Conservation (phyloP, 1,140 invertebrate species). For the Drosophila nannoptera region DNA sequence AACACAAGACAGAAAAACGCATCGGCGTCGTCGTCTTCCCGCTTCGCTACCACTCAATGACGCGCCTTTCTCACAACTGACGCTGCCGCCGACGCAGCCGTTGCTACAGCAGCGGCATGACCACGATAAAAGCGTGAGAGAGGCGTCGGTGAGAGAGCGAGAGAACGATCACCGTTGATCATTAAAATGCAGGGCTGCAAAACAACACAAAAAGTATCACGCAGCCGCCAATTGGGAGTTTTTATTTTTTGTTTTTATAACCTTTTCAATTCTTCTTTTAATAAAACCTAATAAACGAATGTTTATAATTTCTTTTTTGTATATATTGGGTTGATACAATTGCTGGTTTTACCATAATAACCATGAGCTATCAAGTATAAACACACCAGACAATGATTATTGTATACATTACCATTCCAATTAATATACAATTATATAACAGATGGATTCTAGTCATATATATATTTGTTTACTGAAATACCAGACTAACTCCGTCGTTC, state of each 20-base stretch:
- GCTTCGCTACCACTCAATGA: constrained; percentile 38
- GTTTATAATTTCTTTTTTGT: neutral
- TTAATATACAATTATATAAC: no score
- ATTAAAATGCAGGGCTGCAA: constrained; percentile 30
- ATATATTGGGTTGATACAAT: neutral
- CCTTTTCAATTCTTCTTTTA: neutral
- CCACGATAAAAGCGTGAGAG: constrained; percentile 31
- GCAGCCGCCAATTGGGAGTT: neutral
- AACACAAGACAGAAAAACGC: constrained; percentile 35
- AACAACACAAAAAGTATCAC: neutral
- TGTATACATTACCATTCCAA: no score
- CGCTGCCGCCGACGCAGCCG: constrained; percentile 37
- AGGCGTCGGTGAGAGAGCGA: constrained; percentile 6
- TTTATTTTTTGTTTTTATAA: neutral
- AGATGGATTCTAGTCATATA: no score
- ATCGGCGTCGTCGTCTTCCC: constrained; percentile 32
- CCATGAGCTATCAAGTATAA: no score
- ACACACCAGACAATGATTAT: no score
- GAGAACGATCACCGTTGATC: constrained; percentile 18
- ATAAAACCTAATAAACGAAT: neutral
- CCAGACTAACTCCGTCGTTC: no score
- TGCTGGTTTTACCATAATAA: neutral
- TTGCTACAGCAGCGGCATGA: constrained; percentile 29
- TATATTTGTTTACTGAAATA: no score
- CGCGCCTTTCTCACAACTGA: constrained; percentile 48